Evolutionary conservation across 1,140 invertebrate species (phyloP).

Genomic region (Nixonia krombeini): DNA sequence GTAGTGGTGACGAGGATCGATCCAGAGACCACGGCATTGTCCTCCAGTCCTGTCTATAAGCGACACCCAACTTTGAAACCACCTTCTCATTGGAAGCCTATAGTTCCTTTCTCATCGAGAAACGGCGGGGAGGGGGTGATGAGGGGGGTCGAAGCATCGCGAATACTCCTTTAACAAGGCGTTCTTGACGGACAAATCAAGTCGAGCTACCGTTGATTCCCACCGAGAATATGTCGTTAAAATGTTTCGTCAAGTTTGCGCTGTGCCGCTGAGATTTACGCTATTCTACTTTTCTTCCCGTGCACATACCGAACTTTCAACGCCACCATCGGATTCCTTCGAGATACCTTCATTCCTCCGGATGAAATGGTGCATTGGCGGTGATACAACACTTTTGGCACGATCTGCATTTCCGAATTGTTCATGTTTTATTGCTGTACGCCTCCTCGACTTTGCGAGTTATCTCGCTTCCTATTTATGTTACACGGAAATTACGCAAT

Average conservation of each 20-base stretch:
- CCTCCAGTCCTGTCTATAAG: constrained; percentile 34
- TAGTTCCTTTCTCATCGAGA: constrained; percentile 20
- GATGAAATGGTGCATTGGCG: background rate
- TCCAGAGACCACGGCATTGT: constrained; percentile 43
- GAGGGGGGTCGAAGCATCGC: background rate
- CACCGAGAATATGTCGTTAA: constrained; percentile 30
- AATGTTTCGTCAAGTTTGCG: constrained; percentile 27
- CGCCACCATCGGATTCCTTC: background rate
- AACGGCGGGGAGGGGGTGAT: background rate
- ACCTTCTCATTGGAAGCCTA: constrained; percentile 22
- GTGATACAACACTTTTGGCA: background rate
- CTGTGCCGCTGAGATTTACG: background rate
- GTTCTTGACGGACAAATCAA: constrained; percentile 15
- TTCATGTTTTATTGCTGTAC: no score
- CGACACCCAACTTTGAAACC: constrained; percentile 43
- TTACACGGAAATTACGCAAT: background rate
- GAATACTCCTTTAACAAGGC: background rate
- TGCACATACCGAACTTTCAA: background rate
- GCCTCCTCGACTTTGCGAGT: no score
- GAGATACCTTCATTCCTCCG: no score
- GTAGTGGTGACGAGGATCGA: constrained; percentile 44
- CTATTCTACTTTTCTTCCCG: background rate
- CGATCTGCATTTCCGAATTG: constrained; percentile 5
- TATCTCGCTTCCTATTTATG: background rate
- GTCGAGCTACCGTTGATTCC: background rate